Base-by-base conservation (phyloP, 1,140 invertebrate species). In the Drosophila pseudoananassae region DNA sequence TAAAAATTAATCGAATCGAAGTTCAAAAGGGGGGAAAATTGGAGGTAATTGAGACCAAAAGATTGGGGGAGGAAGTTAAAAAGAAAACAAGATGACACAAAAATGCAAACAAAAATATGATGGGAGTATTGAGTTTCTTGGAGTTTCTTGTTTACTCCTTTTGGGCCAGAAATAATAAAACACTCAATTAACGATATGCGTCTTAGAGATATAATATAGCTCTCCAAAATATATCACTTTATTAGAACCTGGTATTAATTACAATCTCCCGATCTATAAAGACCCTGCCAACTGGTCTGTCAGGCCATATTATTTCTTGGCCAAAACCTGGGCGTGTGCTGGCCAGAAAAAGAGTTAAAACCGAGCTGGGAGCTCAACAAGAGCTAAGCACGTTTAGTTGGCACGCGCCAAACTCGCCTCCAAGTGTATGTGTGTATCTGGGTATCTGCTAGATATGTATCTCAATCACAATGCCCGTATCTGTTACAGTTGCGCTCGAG, bases 361-460 rank as follows among this genome's bases (percentile, higher is more conserved):
- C 60, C 55, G 61, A 59, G 55, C 70, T 72, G 65, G 56, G 33
- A 69, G 57, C 69, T 14, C 50, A 58, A n/a, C n/a, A 20, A 20
- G 64, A 59, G 47, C 54, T 38, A 66, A 51, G 76, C 76, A 71
- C 73, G 74, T 78, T 85, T 85, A 87, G 78, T 82, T 87, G 82
- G 82, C 82, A 87, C 82, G 82, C 82, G 82, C 82, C 82, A 82
- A 78, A 75, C 64, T 50, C 31, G 61, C 72, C 70, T 78, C 60
- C 80, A 84, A 87, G 57, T 68, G 66, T 51, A 51, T 46, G 29
- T 47, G 54, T 54, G 47, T 73, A 58, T 54, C 53, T 73, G 45
- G 52, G 65, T 78, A 83, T 78, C 78, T 56, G 46, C 66, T 45
- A 69, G 83, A 83, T 87, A 73, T 61, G 75, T 83, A 88, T 87